Percentiles rank a stretch among this genome's conserved stretches.
phyloP scores from a whole-genome alignment of 30 jellyfish, hydroid and myxozoan species.

The Sanderia malayensis region DNA sequence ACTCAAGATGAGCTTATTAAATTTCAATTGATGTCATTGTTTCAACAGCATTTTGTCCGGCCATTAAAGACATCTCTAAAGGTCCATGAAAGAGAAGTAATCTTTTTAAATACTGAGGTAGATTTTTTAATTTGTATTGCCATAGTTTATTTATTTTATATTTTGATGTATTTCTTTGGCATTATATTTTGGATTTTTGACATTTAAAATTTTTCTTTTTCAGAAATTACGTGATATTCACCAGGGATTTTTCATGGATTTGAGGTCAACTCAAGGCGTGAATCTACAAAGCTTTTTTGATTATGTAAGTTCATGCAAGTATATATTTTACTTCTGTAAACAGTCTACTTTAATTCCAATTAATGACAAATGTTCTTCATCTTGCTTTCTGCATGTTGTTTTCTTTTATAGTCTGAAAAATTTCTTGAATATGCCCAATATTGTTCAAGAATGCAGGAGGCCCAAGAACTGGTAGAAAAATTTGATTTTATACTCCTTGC shows the following conservation, averaged over 20 bases:
- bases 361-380: not conserved
- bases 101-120: slow-evolving; percentile 93
- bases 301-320: slow-evolving; percentile 55
- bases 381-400: not conserved
- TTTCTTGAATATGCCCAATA: slow-evolving; percentile 83
- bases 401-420: slow-evolving; percentile 49
- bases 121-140: no score
- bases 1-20: not conserved
- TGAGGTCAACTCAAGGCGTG: slow-evolving; percentile 21
- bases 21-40: not conserved
- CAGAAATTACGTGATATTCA: slow-evolving; percentile 48
- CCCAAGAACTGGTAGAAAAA: slow-evolving; percentile 80
- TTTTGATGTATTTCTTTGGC: no score
- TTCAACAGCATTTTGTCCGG: slow-evolving; percentile 60
- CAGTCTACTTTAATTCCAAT: not conserved
- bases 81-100: slow-evolving; percentile 56
- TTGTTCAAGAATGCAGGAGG: slow-evolving; percentile 89
- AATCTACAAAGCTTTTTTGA: slow-evolving; percentile 51
- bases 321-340: not conserved
- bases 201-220: not conserved
- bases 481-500: no score
- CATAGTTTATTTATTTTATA: no score
- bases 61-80: slow-evolving; percentile 67
- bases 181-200: not conserved
- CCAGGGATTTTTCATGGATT: slow-evolving; percentile 14